Base-by-base conservation (phyloP, 1,140 invertebrate species). In the Brachionus calyciflorus region DNA sequence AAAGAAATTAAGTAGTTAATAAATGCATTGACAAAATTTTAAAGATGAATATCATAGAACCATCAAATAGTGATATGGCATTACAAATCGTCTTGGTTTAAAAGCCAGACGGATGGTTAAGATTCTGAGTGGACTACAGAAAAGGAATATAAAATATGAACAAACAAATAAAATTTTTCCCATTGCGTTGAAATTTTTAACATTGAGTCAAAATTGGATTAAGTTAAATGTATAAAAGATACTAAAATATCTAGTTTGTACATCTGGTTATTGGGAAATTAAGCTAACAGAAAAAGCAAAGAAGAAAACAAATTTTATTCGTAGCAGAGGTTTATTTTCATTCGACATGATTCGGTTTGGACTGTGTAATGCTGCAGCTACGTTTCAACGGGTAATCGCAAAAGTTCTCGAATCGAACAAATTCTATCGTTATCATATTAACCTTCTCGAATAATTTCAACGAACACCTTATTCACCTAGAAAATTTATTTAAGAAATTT, bases 301-400 rank as follows among this genome's bases (percentile, higher is more conserved):
- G 17, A 41, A 57, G 12, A 63, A 53, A 7, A 79, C 87, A 78
- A 87, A 86, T 37, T 77, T 87, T 21, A 76, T 69, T n/a, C n/a
- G n/a, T n/a, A n/a, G n/a, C n/a, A n/a, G n/a, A n/a, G n/a, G n/a
- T n/a, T n/a, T n/a, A n/a, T n/a, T n/a, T n/a, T n/a, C n/a, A n/a
- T n/a, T n/a, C n/a, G n/a, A n/a, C n/a, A n/a, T n/a, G n/a, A n/a
- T n/a, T n/a, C n/a, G n/a, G n/a, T n/a, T n/a, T n/a, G n/a, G n/a
- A n/a, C n/a, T n/a, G n/a, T n/a, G n/a, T 19, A 86, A 85, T 79
- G 81, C 82, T 24, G 81, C 82, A 14, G 78, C 82, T 14, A 81
- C 83, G 17, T 88, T 88, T 78, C 85, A 88, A 79, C 75, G 87
- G 12, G 82, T 85, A 12, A 87, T 89, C 55, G 81, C 87, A 78